These are phyloP conservation scores for Spisula subtruncata DNA, from an alignment of 2,888 invertebrate species.

Conservation along the genomic window DNA sequence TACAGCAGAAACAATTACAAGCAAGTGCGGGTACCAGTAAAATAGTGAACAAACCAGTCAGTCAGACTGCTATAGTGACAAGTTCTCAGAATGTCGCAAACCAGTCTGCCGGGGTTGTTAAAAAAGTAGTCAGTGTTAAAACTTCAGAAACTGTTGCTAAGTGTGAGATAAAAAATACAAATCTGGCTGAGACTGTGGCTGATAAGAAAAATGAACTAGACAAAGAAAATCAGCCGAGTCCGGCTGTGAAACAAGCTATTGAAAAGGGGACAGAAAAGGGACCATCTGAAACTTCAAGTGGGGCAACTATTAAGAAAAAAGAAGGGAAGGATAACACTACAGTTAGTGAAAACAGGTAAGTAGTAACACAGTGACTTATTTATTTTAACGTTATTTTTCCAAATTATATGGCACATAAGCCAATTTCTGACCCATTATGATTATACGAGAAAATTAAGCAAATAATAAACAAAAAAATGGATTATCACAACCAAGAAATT, in stretches of 20 bases:
- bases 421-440: too few species aligned
- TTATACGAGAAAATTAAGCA: too few species aligned
- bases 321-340: background rate
- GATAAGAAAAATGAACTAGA: conserved; percentile 20
- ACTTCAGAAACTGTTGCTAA: background rate
- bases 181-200: background rate
- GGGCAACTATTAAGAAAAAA: background rate
- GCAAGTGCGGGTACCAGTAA: conserved; percentile 27
- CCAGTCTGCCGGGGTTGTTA: background rate
- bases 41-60: background rate
- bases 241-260: background rate
- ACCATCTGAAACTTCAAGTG: background rate
- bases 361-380: background rate
- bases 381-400: too few species aligned
- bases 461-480: too few species aligned
- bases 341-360: background rate
- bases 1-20: conserved; percentile 38
- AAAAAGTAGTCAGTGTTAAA: conserved; percentile 22
- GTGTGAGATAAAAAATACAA: background rate
- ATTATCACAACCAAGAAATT: too few species aligned
- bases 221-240: conserved; percentile 8
- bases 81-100: background rate
- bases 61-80: background rate
- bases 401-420: too few species aligned
- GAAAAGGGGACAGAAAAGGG: conserved; percentile 14